These are phyloP conservation scores for Caenorhabditis sp. DNA, from an alignment of 2,888 invertebrate species.

Conservation along the genomic window DNA sequence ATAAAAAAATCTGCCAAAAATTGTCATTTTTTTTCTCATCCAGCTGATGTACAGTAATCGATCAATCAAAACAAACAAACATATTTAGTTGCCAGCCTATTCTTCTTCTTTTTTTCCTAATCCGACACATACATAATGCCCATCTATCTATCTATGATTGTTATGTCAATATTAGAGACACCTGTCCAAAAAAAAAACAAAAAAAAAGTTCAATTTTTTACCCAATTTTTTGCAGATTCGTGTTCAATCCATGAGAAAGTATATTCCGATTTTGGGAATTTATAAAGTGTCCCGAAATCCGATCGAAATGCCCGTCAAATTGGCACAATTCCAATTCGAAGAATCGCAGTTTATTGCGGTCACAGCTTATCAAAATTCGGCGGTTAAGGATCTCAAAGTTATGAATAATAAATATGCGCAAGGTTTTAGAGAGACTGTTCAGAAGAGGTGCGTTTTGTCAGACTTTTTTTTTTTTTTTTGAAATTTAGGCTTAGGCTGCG, in stretches of 20 bases:
- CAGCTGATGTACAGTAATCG: background rate
- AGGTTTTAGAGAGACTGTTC: background rate
- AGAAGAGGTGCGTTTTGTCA: background rate
- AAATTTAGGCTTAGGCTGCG: too few species aligned
- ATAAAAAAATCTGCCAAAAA: too few species aligned
- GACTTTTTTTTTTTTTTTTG: too few species aligned
- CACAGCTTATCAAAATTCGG: constrained; percentile 25
- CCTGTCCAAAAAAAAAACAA: background rate
- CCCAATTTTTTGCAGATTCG: constrained; percentile 18
- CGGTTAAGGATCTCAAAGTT: constrained; percentile 2
- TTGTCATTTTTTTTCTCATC: background rate
- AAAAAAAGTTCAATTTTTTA: background rate
- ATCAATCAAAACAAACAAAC: background rate
- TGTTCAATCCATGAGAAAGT: constrained; percentile 31
- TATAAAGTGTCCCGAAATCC: constrained; percentile 9
- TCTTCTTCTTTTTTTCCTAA: background rate
- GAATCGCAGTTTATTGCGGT: constrained; percentile 32
- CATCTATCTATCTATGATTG: background rate
- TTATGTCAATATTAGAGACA: background rate
- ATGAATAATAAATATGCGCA: constrained; percentile 6
- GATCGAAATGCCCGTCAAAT: background rate
- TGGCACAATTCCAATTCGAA: constrained; percentile 11
- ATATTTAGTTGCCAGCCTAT: background rate
- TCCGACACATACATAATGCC: background rate
- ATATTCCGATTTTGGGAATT: constrained; percentile 19